phyloP scores from a whole-genome alignment of 1,140 invertebrate genomes.

The Stegodyphus dumicola region DNA sequence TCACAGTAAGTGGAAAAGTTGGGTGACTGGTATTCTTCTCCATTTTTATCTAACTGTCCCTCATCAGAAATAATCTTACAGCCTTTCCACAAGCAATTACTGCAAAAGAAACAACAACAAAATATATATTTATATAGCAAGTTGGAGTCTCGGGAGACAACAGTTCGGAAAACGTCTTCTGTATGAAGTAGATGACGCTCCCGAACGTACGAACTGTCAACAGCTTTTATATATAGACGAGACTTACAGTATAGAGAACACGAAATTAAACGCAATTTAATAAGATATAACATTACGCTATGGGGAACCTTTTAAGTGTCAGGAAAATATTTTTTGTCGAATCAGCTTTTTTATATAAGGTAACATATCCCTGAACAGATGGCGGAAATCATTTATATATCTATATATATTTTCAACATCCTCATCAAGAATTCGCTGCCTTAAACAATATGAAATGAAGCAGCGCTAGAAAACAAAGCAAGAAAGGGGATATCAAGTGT shows the following conservation, averaged over 20 bases:
- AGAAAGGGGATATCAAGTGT: background rate
- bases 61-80: background rate
- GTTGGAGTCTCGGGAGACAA: background rate
- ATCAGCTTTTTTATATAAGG: background rate
- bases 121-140: background rate
- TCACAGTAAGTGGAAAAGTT: background rate
- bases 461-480: background rate
- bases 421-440: no score
- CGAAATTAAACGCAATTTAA: background rate
- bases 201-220: background rate
- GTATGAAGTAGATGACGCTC: no score
- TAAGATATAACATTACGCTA: no score
- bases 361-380: conserved; percentile 24
- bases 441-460: no score
- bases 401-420: no score
- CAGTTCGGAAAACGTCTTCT: background rate
- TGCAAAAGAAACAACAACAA: background rate
- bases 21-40: background rate
- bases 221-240: background rate
- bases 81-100: conserved; percentile 29
- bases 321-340: no score
- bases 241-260: background rate
- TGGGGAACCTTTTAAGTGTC: no score
- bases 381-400: background rate
- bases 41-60: conserved; percentile 12